Evolutionary conservation across 2,888 invertebrate genomes (phyloP).

Genomic region (Platycheirus rosarum): DNA sequence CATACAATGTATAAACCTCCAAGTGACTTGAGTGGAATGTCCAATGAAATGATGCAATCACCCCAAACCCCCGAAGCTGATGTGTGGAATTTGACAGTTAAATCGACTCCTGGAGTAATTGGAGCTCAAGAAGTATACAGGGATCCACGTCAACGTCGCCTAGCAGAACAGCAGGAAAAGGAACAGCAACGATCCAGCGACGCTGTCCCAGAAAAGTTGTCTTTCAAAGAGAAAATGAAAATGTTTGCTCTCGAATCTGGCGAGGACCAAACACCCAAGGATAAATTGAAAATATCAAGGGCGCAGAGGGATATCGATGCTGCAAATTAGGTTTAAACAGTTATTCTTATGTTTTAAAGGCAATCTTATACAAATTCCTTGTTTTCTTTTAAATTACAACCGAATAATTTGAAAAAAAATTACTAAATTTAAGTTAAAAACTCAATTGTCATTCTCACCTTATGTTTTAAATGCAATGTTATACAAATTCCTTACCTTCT

Average conservation of each 20-base stretch:
- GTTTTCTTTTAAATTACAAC: too few relatives aligned
- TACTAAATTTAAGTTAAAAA: too few relatives aligned
- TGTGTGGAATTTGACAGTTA: constrained; percentile 81
- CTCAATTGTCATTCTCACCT: too few relatives aligned
- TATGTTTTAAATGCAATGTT: too few relatives aligned
- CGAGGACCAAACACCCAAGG: constrained; percentile 95
- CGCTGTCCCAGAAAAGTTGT: constrained; percentile 93
- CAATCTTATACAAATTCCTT: too few relatives aligned
- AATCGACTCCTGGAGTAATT: constrained; percentile 96
- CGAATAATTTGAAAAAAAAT: too few relatives aligned
- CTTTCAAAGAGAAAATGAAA: constrained; percentile 99
- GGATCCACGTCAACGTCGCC: constrained; percentile 95
- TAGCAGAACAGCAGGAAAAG: constrained; percentile 90
- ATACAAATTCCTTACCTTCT: too few relatives aligned
- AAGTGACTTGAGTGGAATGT: constrained; percentile 90
- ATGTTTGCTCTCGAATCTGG: constrained; percentile 99
- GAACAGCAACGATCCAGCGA: constrained; percentile 83
- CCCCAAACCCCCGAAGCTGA: constrained; percentile 87
- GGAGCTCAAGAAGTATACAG: constrained; percentile 99
- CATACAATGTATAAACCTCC: constrained; percentile 82
- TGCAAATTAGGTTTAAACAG: constrained; percentile 83
- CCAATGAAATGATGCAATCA: constrained; percentile 90
- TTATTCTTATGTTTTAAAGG: too few relatives aligned
- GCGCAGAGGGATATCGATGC: constrained; percentile 97
- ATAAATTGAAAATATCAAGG: constrained; percentile 97